Evolutionary conservation across 2,797 vertebrate genomes (phyloP).

Genomic region (Knipowitschia caucasica): DNA sequence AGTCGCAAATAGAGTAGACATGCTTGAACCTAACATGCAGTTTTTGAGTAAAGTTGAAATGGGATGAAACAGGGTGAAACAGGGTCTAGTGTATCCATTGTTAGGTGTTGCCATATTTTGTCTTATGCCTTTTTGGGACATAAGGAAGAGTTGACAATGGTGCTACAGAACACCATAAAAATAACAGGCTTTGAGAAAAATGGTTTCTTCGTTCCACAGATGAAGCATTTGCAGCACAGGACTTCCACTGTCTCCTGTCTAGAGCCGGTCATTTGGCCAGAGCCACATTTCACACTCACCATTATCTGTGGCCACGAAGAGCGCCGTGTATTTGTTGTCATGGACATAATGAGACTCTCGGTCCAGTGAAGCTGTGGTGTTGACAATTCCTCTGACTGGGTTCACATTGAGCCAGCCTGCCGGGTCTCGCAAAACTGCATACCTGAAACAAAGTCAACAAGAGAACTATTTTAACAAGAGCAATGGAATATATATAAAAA

Average conservation of each 20-base stretch:
- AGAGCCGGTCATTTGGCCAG: background rate
- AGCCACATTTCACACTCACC: slow-evolving; percentile 76
- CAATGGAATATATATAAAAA: no score
- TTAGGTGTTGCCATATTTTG: no score
- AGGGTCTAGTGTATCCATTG: no score
- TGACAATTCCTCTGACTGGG: slow-evolving; percentile 89
- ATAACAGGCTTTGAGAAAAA: background rate
- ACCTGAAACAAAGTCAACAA: slow-evolving; percentile 69
- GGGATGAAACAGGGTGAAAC: no score
- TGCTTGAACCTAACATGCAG: no score
- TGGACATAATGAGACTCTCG: slow-evolving; percentile 89
- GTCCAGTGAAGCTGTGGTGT: slow-evolving; percentile 86
- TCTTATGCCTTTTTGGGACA: no score
- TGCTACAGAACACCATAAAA: background rate
- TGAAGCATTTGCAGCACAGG: background rate
- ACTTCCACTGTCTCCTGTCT: background rate
- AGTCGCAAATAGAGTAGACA: no score
- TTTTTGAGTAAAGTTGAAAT: no score
- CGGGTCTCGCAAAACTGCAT: slow-evolving; percentile 86
- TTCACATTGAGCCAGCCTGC: slow-evolving; percentile 93
- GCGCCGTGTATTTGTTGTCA: slow-evolving; percentile 87
- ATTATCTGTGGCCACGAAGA: slow-evolving; percentile 91
- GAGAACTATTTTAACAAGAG: background rate
- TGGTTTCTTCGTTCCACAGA: background rate
- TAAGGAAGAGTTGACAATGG: background rate